phyloP scores from a whole-genome alignment of 2,888 invertebrate genomes.

The Eulithis prunata region DNA sequence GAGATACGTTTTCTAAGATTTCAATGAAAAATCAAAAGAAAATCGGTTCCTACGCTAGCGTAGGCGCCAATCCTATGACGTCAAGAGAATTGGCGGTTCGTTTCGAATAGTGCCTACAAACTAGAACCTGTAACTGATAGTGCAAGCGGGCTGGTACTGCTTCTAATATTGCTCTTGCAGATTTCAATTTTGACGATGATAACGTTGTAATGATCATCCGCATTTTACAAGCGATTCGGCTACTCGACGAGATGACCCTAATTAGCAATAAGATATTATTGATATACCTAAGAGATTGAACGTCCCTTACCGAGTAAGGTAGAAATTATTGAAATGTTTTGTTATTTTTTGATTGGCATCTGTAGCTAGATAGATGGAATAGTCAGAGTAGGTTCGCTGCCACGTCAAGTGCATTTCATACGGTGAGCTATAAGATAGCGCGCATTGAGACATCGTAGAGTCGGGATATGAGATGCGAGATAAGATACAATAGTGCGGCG shows the following conservation, averaged over 20 bases:
- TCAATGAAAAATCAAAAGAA: constrained; percentile 5
- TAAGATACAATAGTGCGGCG: background rate
- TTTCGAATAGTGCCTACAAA: constrained; percentile 41
- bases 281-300: constrained; percentile 83
- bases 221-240: constrained; percentile 71
- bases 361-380: constrained; percentile 66
- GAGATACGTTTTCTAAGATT: constrained; percentile 16
- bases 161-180: constrained; percentile 75
- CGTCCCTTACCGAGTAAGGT: constrained; percentile 85
- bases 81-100: constrained; percentile 27
- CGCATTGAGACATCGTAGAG: background rate
- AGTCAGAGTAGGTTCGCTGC: constrained; percentile 45
- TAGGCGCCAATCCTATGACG: background rate
- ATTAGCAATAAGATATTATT: constrained; percentile 82
- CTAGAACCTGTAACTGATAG: constrained; percentile 46
- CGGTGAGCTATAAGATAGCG: constrained; percentile 6
- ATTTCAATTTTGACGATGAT: constrained; percentile 64
- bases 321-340: constrained; percentile 77
- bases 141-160: constrained; percentile 80
- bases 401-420: constrained; percentile 22
- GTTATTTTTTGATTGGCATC: constrained; percentile 77
- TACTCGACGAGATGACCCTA: constrained; percentile 73
- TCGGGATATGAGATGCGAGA: constrained; percentile 1
- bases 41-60: constrained; percentile 2
- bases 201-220: constrained; percentile 55